phyloP scores from a whole-genome alignment of 2,888 invertebrate species.

The Ectobius pallidus region DNA sequence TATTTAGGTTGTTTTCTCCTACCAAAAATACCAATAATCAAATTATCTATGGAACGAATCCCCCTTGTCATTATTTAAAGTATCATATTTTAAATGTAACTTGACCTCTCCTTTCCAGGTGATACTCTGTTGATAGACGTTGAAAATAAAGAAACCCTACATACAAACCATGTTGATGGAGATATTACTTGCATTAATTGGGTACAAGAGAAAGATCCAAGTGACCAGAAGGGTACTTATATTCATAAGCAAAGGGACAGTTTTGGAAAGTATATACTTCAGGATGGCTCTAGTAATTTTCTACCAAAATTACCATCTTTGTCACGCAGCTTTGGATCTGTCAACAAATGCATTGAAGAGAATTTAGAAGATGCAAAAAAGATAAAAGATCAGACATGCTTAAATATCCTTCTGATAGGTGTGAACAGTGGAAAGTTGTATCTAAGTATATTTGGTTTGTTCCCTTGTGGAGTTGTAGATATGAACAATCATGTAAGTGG shows the following conservation, averaged over 20 bases:
- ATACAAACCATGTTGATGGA: slow-evolving; percentile 63
- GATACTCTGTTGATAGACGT: slow-evolving; percentile 78
- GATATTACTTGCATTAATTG: slow-evolving; percentile 78
- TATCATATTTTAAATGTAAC: no score
- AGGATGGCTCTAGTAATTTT: slow-evolving; percentile 62
- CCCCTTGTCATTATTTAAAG: no score
- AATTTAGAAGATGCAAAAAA: slow-evolving; percentile 59
- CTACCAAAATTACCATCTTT: slow-evolving; percentile 60
- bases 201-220: slow-evolving; percentile 60
- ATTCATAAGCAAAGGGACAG: slow-evolving; percentile 26
- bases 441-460: slow-evolving; percentile 84
- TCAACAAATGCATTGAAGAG: slow-evolving; percentile 52
- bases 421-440: slow-evolving; percentile 74
- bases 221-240: slow-evolving; percentile 1
- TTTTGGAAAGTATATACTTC: slow-evolving; percentile 33
- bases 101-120: slow-evolving; percentile 61
- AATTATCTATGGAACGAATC: no score
- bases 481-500: slow-evolving; percentile 51
- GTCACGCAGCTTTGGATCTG: slow-evolving; percentile 53
- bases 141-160: slow-evolving; percentile 82
- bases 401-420: slow-evolving; percentile 82
- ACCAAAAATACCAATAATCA: no score
- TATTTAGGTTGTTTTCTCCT: no score
- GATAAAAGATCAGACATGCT: slow-evolving; percentile 63
- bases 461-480: slow-evolving; percentile 75